Evolutionary conservation across 2,888 invertebrate species (phyloP).

Genomic region (Dasysyrphus tricinctus): DNA sequence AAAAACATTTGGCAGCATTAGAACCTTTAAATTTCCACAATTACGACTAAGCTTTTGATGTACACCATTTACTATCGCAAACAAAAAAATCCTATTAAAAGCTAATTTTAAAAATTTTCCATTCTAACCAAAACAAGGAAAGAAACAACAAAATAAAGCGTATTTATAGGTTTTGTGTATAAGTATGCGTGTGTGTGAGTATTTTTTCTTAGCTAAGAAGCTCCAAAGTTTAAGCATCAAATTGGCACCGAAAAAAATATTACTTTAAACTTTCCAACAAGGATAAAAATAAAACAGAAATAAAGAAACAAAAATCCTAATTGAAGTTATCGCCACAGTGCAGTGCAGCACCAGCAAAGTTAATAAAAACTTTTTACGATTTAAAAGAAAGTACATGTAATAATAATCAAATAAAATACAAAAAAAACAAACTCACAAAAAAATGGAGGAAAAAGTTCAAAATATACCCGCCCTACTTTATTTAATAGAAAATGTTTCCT

Average conservation of each 20-base stretch:
- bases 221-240: constrained; percentile 49
- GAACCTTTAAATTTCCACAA: neutral
- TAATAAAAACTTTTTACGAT: constrained; percentile 70
- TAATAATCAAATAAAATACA: constrained; percentile 51
- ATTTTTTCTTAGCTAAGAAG: constrained; percentile 29
- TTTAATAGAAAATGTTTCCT: constrained; percentile 74
- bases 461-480: constrained; percentile 55
- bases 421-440: constrained; percentile 7
- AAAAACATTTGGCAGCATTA: neutral
- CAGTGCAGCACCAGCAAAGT: constrained; percentile 21
- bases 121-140: neutral
- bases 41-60: neutral
- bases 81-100: constrained; percentile 3
- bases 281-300: constrained; percentile 1
- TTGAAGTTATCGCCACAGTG: constrained; percentile 66
- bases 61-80: neutral
- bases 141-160: neutral
- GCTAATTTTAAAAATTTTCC: neutral
- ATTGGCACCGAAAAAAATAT: constrained; percentile 42
- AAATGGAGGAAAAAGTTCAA: constrained; percentile 41
- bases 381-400: constrained; percentile 50
- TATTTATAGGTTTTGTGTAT: neutral
- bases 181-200: neutral
- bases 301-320: constrained; percentile 52
- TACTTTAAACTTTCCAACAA: constrained; percentile 44